Evolutionary conservation across 2,797 vertebrate species (phyloP).

Genomic region (Galagoides demidoff): DNA sequence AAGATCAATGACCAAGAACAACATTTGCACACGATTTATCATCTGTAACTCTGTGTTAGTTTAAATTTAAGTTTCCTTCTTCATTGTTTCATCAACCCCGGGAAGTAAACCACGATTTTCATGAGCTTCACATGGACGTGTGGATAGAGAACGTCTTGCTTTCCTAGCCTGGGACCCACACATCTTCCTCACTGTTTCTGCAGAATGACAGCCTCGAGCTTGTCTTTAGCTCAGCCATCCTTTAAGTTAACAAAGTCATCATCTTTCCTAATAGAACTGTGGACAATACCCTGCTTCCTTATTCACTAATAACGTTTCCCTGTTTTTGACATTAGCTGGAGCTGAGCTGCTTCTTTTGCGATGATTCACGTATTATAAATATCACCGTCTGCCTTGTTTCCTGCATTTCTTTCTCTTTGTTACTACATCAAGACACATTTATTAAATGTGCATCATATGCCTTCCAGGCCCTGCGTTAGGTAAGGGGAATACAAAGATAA

Average conservation of each 20-base stretch:
- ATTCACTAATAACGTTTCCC: background rate
- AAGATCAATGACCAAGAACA: constrained; percentile 33
- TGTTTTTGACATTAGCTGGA: constrained; percentile 41
- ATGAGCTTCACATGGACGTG: constrained; percentile 40
- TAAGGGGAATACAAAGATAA: constrained; percentile 15
- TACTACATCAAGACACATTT: constrained; percentile 28
- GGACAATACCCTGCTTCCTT: background rate
- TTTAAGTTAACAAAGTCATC: constrained; percentile 11
- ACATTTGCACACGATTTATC: constrained; percentile 43
- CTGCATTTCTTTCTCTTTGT: constrained; percentile 57
- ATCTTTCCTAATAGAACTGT: constrained; percentile 8
- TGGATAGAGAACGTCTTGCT: constrained; percentile 47
- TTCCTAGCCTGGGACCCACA: background rate
- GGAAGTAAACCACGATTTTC: constrained; percentile 30
- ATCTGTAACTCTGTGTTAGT: constrained; percentile 49
- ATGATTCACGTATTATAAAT: constrained; percentile 60
- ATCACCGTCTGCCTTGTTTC: constrained; percentile 57
- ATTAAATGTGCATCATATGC: background rate
- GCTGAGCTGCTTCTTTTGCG: constrained; percentile 46
- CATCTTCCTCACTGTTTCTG: background rate
- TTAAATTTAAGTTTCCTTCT: constrained; percentile 60
- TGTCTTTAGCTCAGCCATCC: background rate
- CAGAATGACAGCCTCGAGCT: constrained; percentile 12
- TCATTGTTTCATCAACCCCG: constrained; percentile 62
- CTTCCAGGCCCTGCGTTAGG: background rate